phyloP scores from a whole-genome alignment of 2,113 vertebrate genomes.

The Numida meleagris region DNA sequence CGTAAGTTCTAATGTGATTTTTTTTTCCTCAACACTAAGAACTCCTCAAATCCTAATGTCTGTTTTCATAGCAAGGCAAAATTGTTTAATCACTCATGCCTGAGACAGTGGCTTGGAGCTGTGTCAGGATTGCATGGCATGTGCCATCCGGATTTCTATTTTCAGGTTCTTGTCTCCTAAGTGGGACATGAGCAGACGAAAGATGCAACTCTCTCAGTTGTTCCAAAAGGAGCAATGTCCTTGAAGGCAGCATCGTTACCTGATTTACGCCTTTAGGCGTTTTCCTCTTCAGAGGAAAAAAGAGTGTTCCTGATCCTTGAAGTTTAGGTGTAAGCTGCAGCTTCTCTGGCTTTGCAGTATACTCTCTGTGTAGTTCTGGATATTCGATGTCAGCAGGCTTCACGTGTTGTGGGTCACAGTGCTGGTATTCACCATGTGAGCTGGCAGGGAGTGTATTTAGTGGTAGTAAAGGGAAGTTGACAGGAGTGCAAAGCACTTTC shows the following conservation, averaged over 20 bases:
- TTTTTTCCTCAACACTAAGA: neutral
- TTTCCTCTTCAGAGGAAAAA: no score
- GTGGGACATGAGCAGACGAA: neutral
- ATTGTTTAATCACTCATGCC: neutral
- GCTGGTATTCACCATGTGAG: rapidly evolving
- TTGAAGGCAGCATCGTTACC: neutral
- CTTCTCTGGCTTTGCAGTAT: neutral
- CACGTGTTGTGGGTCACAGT: neutral
- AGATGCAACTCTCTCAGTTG: neutral
- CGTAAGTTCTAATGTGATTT: neutral
- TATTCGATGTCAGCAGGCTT: neutral
- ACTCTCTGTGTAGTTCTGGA: neutral
- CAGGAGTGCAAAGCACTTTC: neutral
- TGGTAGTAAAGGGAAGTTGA: neutral
- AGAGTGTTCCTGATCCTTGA: neutral
- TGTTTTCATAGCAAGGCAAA: neutral
- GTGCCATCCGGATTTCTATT: neutral
- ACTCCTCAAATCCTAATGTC: neutral
- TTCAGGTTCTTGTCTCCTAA: neutral
- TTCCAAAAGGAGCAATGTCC: neutral
- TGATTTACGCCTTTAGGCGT: no score
- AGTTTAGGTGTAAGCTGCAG: neutral
- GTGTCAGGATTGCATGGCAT: rapidly evolving
- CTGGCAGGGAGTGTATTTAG: neutral
- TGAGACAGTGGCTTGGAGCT: neutral